Evolutionary conservation across 1,140 invertebrate species (phyloP), one percentile per base, ranked within the genome.

Genomic region (Ips typographus): DNA sequence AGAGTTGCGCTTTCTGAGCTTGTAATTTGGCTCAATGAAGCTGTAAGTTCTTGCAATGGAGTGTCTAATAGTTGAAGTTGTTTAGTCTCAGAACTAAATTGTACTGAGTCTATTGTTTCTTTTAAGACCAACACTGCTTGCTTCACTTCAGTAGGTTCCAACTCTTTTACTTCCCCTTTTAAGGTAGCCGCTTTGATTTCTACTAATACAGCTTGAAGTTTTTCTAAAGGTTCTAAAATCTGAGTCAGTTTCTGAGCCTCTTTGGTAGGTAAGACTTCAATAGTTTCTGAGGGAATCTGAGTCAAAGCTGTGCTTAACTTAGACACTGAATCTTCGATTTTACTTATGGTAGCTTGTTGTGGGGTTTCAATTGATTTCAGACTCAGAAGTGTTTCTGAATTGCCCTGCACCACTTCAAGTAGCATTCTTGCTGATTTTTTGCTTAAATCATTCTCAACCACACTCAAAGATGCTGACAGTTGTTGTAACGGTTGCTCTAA

Each of bases 141-240:
- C 40, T 63, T 56, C 38, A 69, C 38, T 61, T 60, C 58, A 36
- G 53, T 6, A 37, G n/a, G 52, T 7, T 61, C 5, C 41, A 52
- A n/a, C 38, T 73, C 53, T 38, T 47, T 37, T 37, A 65, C 4
- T 41, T 68, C 56, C 58, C 61, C 52, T 52, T 65, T 70, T 37
- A 52, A 41, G 49, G 41, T 38, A 39, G 52, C 39, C 40, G 64
- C 41, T 58, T 65, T 70, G 3, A 39, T 8, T 38, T 57, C 5
- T 4, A 70, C 43, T 8, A 70, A 40, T 22, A 70, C 43, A 37
- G 43, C 43, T 5, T 7, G 22, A 39, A 70, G 40, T 60, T 65
- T 65, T 40, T 68, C 38, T 22, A 72, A 22, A 8, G 66, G 65
- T 59, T 68, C 40, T 8, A 4, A 42, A 39, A 68, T 38, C 2